These are phyloP conservation scores for Crenichthys baileyi DNA, from an alignment of 2,797 vertebrate species.

Conservation along the genomic window DNA sequence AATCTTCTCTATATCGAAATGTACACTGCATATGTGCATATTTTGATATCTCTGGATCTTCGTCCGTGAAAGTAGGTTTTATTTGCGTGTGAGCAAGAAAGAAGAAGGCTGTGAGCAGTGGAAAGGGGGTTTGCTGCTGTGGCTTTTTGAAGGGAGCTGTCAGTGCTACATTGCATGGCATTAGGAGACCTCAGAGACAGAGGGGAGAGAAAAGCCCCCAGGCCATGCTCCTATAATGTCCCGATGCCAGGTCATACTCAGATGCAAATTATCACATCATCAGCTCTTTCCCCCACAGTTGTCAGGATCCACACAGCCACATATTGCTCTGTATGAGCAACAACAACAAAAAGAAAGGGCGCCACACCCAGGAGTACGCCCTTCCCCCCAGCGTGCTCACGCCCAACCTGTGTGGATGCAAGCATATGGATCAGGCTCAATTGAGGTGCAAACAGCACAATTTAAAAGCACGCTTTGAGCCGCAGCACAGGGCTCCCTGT, in stretches of 20 bases:
- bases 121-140: constrained; percentile 52
- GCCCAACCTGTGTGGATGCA: constrained; percentile 22
- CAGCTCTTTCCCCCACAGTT: constrained; percentile 51
- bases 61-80: constrained; percentile 31
- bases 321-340: constrained; percentile 50
- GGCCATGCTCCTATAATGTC: constrained; percentile 58
- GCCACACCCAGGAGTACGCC: constrained; percentile 68
- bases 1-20: constrained; percentile 39
- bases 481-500: constrained; percentile 36
- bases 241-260: constrained; percentile 62
- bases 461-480: constrained; percentile 54
- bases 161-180: constrained; percentile 68
- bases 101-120: constrained; percentile 25
- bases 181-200: constrained; percentile 69
- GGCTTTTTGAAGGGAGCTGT: constrained; percentile 70
- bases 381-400: constrained; percentile 57
- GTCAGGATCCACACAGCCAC: constrained; percentile 54
- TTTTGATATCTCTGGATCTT: constrained; percentile 20
- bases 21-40: constrained; percentile 3
- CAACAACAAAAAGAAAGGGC: constrained; percentile 40
- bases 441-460: constrained; percentile 58
- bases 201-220: constrained; percentile 51
- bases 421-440: constrained; percentile 53
- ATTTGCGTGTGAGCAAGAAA: constrained; percentile 30
- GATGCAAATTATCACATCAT: constrained; percentile 50